Evolutionary conservation across 2,797 vertebrate species (phyloP).

Genomic region (Thamnophis elegans): DNA sequence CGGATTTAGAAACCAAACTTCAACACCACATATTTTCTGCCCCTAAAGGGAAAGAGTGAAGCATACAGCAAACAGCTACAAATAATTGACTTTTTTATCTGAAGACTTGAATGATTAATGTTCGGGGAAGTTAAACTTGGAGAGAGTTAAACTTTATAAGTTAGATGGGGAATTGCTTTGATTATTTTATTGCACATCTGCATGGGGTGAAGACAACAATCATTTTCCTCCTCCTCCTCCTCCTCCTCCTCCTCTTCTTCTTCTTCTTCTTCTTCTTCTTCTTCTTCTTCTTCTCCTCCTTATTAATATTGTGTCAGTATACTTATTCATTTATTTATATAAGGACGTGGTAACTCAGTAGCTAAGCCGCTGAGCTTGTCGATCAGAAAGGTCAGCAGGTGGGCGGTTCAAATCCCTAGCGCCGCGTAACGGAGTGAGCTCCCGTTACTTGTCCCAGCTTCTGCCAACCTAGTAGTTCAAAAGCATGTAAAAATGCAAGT

Average conservation of each 20-base stretch:
- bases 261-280: too few species aligned
- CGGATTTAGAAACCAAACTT: neutral
- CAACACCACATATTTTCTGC: neutral
- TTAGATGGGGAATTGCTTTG: neutral
- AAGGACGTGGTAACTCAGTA: too few species aligned
- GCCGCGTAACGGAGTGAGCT: too few species aligned
- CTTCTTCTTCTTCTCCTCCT: neutral
- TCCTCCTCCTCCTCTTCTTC: too few species aligned
- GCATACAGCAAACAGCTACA: neutral
- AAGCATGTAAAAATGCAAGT: too few species aligned
- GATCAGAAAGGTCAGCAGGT: too few species aligned
- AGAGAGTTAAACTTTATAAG: neutral
- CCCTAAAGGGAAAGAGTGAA: neutral
- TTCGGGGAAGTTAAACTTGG: neutral
- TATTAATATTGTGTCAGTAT: neutral
- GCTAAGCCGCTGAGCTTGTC: too few species aligned
- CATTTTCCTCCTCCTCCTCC: too few species aligned
- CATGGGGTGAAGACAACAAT: neutral
- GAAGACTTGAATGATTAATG: neutral
- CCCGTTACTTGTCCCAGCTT: too few species aligned
- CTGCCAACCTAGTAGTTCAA: too few species aligned
- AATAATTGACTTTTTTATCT: neutral
- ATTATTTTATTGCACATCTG: neutral
- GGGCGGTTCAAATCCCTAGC: too few species aligned
- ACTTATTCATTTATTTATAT: neutral